Percentiles rank a stretch among this genome's conserved stretches.
phyloP scores from a whole-genome alignment of 2,797 vertebrate species.

The Manis pentadactyla region DNA sequence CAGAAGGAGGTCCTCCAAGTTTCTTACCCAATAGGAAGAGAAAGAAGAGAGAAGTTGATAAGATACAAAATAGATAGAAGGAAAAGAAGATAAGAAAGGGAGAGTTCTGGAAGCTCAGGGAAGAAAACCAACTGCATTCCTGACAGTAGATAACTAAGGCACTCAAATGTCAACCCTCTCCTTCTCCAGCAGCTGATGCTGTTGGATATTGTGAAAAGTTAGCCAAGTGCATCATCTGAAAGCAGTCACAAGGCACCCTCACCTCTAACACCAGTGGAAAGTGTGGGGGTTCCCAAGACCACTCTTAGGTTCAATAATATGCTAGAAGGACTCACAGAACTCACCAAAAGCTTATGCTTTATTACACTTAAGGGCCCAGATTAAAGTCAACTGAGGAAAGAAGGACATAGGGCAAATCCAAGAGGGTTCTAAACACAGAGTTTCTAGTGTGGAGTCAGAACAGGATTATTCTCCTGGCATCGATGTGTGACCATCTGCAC shows the following conservation, averaged over 20 bases:
- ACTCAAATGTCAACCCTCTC: not conserved
- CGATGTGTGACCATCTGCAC: not conserved
- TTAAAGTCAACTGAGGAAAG: not conserved
- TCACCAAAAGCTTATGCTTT: not conserved
- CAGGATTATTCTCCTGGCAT: not conserved
- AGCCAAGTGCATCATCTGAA: not conserved
- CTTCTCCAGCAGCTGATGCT: not conserved
- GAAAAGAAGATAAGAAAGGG: not conserved
- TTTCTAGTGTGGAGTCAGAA: not conserved
- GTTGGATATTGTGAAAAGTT: not conserved
- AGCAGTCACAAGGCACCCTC: not conserved
- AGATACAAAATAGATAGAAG: too few species aligned
- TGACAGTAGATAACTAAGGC: not conserved
- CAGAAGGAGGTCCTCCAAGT: not conserved
- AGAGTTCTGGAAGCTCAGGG: not conserved
- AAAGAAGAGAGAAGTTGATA: not conserved
- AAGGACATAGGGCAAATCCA: not conserved
- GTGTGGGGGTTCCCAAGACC: not conserved
- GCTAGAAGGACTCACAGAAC: not conserved
- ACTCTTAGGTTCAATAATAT: not conserved
- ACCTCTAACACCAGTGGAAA: not conserved
- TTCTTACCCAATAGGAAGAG: not conserved
- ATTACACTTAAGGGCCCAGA: not conserved
- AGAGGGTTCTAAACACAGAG: not conserved
- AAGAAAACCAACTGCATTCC: not conserved